Evolutionary conservation across 2,888 invertebrate species (phyloP).

Genomic region (Monoplex corrugatus): DNA sequence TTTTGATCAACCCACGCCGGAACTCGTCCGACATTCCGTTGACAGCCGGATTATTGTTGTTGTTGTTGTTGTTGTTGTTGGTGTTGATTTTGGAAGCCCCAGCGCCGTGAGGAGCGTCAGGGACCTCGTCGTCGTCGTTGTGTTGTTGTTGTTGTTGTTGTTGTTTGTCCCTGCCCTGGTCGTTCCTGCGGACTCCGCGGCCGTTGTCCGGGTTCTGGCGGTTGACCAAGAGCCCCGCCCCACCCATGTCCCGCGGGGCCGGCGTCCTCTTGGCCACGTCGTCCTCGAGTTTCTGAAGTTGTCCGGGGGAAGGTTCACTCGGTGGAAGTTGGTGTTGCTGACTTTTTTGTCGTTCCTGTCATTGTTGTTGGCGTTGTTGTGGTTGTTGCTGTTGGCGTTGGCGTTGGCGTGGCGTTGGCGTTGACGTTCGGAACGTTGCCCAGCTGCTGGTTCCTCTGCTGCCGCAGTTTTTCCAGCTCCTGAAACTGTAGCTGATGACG

Average conservation of each 20-base stretch:
- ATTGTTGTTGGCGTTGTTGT: not conserved
- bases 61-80: conserved; percentile 35
- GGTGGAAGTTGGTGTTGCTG: not conserved
- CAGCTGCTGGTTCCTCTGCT: not conserved
- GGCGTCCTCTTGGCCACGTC: not conserved
- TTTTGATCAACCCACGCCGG: conserved; percentile 33
- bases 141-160: not conserved
- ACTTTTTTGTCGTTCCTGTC: not conserved
- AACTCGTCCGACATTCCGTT: conserved; percentile 15
- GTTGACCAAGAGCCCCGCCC: not conserved
- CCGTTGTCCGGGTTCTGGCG: no score
- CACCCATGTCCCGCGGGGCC: not conserved
- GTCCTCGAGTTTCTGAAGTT: no score
- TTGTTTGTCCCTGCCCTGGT: not conserved
- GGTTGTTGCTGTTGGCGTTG: not conserved
- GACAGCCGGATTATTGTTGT: not conserved
- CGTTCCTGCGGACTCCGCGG: not conserved
- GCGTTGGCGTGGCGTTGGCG: not conserved
- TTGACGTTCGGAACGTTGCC: not conserved
- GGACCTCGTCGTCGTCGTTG: not conserved
- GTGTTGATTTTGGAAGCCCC: no score
- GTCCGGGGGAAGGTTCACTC: no score
- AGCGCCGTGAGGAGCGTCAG: not conserved
- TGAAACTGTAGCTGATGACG: not conserved
- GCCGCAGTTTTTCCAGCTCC: conserved; percentile 1